A percentile compares a stretch with the other conserved stretches of the same genome.
phyloP scores from a whole-genome alignment of 2,888 invertebrate species.

The Alcis repandata region DNA sequence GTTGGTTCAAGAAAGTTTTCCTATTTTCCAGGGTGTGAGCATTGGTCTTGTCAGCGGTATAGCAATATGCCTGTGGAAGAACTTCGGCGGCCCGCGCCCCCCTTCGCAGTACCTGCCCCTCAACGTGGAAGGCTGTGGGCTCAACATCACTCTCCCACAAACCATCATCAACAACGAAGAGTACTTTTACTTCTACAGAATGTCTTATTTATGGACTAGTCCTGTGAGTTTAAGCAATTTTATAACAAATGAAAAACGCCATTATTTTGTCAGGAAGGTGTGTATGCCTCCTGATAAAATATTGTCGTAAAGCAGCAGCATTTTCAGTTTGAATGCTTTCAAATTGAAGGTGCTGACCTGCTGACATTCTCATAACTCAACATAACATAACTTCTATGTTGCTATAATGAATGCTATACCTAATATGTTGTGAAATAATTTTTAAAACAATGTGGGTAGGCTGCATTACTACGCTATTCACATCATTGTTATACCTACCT shows the following conservation, averaged over 20 bases:
- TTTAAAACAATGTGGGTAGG: too few relatives aligned
- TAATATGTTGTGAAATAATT: too few relatives aligned
- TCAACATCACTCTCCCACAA: constrained; percentile 61
- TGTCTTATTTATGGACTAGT: constrained; percentile 92
- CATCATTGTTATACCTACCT: too few relatives aligned
- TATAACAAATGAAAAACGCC: not conserved
- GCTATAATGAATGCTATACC: too few relatives aligned
- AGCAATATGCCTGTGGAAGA: constrained; percentile 92
- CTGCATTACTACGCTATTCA: too few relatives aligned
- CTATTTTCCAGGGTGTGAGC: constrained; percentile 88
- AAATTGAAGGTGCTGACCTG: too few relatives aligned
- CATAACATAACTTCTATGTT: too few relatives aligned
- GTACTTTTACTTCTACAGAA: constrained; percentile 89
- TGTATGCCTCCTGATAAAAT: too few relatives aligned
- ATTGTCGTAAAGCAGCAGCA: not conserved
- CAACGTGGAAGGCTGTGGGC: constrained; percentile 85
- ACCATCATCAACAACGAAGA: constrained; percentile 51
- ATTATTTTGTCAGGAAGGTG: too few relatives aligned
- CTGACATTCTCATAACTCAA: too few relatives aligned
- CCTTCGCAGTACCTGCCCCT: constrained; percentile 84
- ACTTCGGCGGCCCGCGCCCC: constrained; percentile 93
- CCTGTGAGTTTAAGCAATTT: constrained; percentile 61
- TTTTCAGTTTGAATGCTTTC: not conserved
- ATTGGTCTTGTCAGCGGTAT: constrained; percentile 89
- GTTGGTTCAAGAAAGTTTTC: not conserved